phyloP scores from a whole-genome alignment of 2,888 invertebrate genomes.

The Ormyrus pomaceus region DNA sequence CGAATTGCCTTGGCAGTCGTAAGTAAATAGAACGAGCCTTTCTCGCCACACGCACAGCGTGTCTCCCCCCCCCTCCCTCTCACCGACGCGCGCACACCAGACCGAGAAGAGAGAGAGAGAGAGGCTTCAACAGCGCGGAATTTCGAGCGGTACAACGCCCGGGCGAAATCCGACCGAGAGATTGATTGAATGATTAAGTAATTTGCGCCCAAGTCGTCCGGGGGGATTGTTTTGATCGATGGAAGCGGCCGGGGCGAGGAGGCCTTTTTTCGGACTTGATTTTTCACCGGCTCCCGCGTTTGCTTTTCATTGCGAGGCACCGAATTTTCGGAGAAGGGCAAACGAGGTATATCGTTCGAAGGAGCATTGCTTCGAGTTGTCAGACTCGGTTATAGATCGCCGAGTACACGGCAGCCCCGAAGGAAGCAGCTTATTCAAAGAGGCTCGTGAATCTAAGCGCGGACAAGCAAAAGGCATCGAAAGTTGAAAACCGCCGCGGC shows the following conservation, averaged over 20 bases:
- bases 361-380: neutral
- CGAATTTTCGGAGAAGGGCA: no score
- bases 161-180: conserved; percentile 2
- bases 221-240: neutral
- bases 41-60: conserved; percentile 21
- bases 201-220: conserved; percentile 32
- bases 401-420: neutral
- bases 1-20: conserved; percentile 52
- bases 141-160: no score
- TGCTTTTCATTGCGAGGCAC: no score
- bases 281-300: neutral
- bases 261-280: neutral
- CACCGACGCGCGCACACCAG: no score
- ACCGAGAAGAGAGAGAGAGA: no score
- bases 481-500: neutral
- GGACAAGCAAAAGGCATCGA: neutral
- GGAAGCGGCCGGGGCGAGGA: neutral
- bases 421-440: conserved; percentile 17
- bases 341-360: neutral
- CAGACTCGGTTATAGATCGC: neutral
- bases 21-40: conserved; percentile 50
- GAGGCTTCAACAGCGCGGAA: no score
- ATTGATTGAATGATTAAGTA: conserved; percentile 52
- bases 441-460: conserved; percentile 29
- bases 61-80: no score